Evolutionary conservation across 2,888 invertebrate species (phyloP).

Genomic region (Teleogryllus oceanicus): DNA sequence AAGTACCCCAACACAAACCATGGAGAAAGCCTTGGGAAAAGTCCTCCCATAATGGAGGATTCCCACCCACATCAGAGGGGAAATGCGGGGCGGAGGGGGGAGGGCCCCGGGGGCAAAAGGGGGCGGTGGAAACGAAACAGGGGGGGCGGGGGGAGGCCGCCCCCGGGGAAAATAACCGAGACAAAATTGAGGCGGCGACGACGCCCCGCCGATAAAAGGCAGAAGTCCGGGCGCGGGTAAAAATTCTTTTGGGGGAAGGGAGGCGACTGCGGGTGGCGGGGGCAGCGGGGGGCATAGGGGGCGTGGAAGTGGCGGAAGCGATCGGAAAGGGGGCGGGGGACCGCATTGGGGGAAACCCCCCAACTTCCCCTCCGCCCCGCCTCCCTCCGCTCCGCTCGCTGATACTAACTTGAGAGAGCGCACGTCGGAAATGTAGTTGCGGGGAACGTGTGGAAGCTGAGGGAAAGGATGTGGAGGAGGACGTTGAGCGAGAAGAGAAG

Average conservation of each 20-base stretch:
- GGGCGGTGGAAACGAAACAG: too few relatives aligned
- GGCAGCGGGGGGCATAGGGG: neutral
- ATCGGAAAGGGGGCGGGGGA: neutral
- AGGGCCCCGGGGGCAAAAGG: too few relatives aligned
- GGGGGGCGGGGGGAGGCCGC: too few relatives aligned
- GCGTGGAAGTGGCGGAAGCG: neutral
- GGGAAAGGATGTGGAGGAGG: neutral
- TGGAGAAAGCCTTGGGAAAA: too few relatives aligned
- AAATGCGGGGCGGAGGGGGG: too few relatives aligned
- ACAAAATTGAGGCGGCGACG: neutral
- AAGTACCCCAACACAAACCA: too few relatives aligned
- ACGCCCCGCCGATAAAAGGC: neutral
- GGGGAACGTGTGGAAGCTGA: neutral
- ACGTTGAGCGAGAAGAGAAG: too few relatives aligned
- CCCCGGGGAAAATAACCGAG: neutral
- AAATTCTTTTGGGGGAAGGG: neutral
- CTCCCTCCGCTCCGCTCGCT: neutral
- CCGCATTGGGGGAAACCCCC: neutral
- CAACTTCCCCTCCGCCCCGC: neutral
- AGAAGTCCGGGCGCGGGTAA: neutral
- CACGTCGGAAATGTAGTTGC: neutral
- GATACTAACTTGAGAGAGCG: neutral
- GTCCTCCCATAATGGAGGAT: too few relatives aligned
- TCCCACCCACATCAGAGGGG: too few relatives aligned
- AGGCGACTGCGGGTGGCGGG: neutral